A percentile compares a stretch with the other conserved stretches of the same genome.
Conservation (phyloP, 1,140 invertebrate genomes). For the Muscidifurax raptorellus region DNA sequence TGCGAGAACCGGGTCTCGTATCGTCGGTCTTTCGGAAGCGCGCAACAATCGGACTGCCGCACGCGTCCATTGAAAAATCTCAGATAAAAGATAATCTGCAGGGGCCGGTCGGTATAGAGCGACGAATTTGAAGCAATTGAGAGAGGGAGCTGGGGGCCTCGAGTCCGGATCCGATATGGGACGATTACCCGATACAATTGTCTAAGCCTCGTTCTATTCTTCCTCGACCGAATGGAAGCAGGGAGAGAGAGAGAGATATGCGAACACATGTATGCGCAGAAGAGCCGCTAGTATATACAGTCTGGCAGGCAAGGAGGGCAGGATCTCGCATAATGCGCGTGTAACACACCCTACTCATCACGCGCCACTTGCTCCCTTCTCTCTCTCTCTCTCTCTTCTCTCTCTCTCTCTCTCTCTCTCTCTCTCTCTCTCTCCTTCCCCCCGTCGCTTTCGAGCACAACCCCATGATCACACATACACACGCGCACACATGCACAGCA, state of each 20-base stretch:
- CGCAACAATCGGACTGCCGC: background rate
- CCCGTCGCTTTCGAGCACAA: constrained; percentile 27
- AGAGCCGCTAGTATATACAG: background rate
- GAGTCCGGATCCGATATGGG: background rate
- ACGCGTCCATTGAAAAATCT: constrained; percentile 18
- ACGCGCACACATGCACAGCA: background rate
- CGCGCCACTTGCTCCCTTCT: constrained; percentile 69
- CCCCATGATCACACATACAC: constrained; percentile 27
- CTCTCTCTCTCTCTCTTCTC: background rate
- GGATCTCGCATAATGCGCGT: constrained; percentile 67
- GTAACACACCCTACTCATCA: constrained; percentile 71
- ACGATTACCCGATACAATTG: constrained; percentile 41
- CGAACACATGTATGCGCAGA: background rate
- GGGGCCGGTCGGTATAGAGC: background rate
- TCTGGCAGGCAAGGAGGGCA: constrained; percentile 46
- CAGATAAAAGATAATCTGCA: constrained; percentile 40
- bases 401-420: constrained; percentile 64
- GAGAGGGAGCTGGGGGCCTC: background rate
- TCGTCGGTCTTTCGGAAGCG: background rate
- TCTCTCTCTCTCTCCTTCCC: constrained; percentile 25
- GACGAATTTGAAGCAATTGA: constrained; percentile 23
- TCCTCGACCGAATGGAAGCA: background rate
- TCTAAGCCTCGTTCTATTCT: constrained; percentile 1
- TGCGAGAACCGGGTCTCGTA: background rate
- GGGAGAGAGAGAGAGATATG: background rate